phyloP scores from a whole-genome alignment of 2,888 invertebrate genomes.

The Eupithecia vulgata region DNA sequence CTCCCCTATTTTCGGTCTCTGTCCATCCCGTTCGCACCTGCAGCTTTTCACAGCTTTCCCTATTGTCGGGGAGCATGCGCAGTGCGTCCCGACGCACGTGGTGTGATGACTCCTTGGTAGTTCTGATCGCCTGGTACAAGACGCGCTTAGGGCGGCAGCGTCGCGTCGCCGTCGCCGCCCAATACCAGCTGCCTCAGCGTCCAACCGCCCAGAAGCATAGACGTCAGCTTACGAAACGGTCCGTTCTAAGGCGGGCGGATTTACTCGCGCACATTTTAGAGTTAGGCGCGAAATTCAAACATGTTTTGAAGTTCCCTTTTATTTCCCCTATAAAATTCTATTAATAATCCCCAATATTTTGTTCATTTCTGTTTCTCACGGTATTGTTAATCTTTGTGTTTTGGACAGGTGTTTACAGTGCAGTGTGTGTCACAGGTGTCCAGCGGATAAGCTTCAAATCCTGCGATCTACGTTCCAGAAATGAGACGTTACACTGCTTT shows the following conservation, averaged over 20 bases:
- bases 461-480: constrained; percentile 50
- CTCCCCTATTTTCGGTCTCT: constrained; percentile 69
- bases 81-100: constrained; percentile 75
- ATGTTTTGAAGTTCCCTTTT: constrained; percentile 50
- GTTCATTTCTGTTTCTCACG: constrained; percentile 26
- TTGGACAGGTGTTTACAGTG: constrained; percentile 67
- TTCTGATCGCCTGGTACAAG: constrained; percentile 77
- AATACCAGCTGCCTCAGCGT: constrained; percentile 65
- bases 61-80: constrained; percentile 70
- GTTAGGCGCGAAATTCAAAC: constrained; percentile 64
- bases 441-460: constrained; percentile 63
- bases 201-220: constrained; percentile 78
- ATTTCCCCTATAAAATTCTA: constrained; percentile 10
- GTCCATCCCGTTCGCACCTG: constrained; percentile 61
- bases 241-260: constrained; percentile 64
- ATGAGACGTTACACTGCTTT: constrained; percentile 74
- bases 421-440: constrained; percentile 68
- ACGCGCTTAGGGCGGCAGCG: constrained; percentile 83
- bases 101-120: constrained; percentile 54
- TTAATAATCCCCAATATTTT: constrained; percentile 34
- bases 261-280: constrained; percentile 65
- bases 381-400: constrained; percentile 57
- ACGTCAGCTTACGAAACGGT: constrained; percentile 75
- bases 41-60: constrained; percentile 74
- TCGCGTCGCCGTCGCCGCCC: constrained; percentile 81